Base-by-base conservation (phyloP, 92 coral and sea anemone genomes). In the Palythoa grandis region DNA sequence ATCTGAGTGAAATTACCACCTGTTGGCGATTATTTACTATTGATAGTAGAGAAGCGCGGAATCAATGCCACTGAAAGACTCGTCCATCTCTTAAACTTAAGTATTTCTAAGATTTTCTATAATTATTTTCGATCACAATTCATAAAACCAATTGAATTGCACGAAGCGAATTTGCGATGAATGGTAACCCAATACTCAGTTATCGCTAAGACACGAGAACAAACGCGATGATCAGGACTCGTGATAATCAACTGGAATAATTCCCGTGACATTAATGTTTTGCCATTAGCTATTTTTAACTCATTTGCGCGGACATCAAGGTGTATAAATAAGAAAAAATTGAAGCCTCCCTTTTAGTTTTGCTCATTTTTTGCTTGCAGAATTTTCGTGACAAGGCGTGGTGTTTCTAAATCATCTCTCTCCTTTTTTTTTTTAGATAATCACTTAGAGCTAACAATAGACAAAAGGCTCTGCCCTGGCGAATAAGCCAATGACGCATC, bases 311-410 rank as follows among this genome's bases (percentile, higher is more conserved):
- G 47, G 38, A 35, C 15, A 9, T 16, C 19, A 23, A 37, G 2
- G 1, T 58, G 65, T 9, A 1, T 58, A 58, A 58, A 58, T 15
- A 14, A 11, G 65, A 58, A 14, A 14, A 58, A 19, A 3, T 29
- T 29, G 35, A 29, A 4, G 15, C 19, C 17, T 15, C 5, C 4
- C 65, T 14, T 5, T 14, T 14, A 58, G 20, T 58, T 14, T 14
- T 58, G 17, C 15, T 14, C 17, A 58, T 58, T 58, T 58, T 14
- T 14, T 19, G 17, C 20, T 11, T 11, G 12, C 53, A 2, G 35
- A 1, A 43, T 23, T 72, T 72, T 77, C 52, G 67, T 54, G 82
- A 77, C 68, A 16, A 77, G 68, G 82, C 43, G 69, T 76, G 82
- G 38, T 39, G n/a, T 20, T 54, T 52, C 48, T 20, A 9, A 3